Evolutionary conservation across 2,797 vertebrate species (phyloP).

Genomic region (Ataeniobius toweri): DNA sequence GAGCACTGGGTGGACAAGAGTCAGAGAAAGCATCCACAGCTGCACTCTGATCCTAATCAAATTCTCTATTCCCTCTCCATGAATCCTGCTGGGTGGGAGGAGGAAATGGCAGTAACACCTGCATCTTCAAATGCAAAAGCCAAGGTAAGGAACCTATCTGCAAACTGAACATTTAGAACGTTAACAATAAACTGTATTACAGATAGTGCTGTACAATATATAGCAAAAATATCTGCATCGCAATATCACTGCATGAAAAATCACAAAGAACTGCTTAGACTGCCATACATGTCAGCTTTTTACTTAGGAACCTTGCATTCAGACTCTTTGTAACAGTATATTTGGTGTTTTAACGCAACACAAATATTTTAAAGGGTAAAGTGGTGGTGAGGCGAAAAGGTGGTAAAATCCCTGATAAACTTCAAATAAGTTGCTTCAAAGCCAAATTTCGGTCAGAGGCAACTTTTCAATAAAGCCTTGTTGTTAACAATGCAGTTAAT

Average conservation of each 20-base stretch:
- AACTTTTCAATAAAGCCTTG: too few relatives aligned
- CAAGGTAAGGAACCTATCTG: not conserved
- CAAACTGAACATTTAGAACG: too few relatives aligned
- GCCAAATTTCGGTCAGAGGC: too few relatives aligned
- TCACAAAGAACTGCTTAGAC: not conserved
- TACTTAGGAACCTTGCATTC: not conserved
- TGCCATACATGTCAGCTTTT: not conserved
- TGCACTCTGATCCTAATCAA: conserved; percentile 52
- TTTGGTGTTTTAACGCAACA: too few relatives aligned
- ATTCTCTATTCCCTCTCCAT: conserved; percentile 42
- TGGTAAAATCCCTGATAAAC: too few relatives aligned
- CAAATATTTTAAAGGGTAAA: too few relatives aligned
- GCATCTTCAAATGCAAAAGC: not conserved
- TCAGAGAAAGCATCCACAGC: conserved; percentile 26
- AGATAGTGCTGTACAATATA: too few relatives aligned
- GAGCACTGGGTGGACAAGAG: conserved; percentile 33
- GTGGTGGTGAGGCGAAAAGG: too few relatives aligned
- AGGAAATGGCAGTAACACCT: conserved; percentile 1
- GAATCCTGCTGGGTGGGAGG: conserved; percentile 3
- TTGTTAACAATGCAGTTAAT: too few relatives aligned
- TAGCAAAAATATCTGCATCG: too few relatives aligned
- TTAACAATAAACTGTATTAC: too few relatives aligned
- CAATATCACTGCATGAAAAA: not conserved
- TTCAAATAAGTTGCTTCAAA: too few relatives aligned
- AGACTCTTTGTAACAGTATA: not conserved